A percentile compares a stretch with the other conserved stretches of the same genome.
phyloP scores from a whole-genome alignment of 2,888 invertebrate genomes.

The Galerucella pusilla region DNA sequence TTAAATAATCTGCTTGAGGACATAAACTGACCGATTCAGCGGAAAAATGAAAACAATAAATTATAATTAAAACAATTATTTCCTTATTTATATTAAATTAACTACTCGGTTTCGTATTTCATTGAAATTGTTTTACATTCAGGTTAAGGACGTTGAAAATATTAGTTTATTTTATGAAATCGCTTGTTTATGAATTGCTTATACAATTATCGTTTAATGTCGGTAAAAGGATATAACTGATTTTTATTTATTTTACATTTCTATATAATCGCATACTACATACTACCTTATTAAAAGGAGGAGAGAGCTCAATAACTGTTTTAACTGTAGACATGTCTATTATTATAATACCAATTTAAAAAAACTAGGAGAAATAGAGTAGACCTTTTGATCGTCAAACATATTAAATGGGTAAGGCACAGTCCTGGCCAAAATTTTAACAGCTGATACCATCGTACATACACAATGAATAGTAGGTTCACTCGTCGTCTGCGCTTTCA shows the following conservation, averaged over 20 bases:
- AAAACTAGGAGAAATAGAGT: too few relatives aligned
- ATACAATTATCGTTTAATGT: constrained; percentile 17
- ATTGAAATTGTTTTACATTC: constrained; percentile 49
- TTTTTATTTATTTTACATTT: neutral
- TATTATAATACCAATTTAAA: too few relatives aligned
- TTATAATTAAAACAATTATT: constrained; percentile 35
- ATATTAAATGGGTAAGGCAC: too few relatives aligned
- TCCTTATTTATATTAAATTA: constrained; percentile 42
- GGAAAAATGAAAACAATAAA: constrained; percentile 23
- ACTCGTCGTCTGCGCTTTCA: too few relatives aligned
- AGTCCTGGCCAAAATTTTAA: too few relatives aligned
- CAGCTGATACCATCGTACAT: too few relatives aligned
- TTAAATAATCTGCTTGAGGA: constrained; percentile 14
- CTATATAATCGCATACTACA: neutral
- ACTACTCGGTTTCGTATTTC: constrained; percentile 40
- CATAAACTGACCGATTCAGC: constrained; percentile 13
- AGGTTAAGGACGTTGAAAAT: constrained; percentile 50
- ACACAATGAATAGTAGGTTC: too few relatives aligned
- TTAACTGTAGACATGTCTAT: too few relatives aligned
- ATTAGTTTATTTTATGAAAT: constrained; percentile 37
- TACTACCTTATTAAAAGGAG: too few relatives aligned
- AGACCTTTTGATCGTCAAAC: too few relatives aligned
- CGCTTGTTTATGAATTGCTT: constrained; percentile 23
- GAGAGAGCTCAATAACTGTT: too few relatives aligned
- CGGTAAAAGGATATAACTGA: neutral